Conservation (phyloP, 2,113 vertebrate species). For the Trinectes maculatus region DNA sequence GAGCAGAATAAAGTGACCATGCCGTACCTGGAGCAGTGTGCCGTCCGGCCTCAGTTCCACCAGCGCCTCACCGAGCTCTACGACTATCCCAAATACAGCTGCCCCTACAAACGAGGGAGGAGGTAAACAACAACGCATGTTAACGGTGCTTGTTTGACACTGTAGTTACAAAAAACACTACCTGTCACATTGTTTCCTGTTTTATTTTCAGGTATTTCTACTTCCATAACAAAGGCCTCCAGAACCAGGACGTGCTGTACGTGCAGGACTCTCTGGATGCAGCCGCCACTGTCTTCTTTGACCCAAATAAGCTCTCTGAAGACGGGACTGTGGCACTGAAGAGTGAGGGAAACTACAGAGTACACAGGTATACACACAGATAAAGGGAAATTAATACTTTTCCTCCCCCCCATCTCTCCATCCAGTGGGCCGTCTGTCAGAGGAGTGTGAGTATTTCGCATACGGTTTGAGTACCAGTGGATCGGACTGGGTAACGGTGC, state of each 20-base stretch:
- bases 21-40: constrained; percentile 81
- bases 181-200: neutral
- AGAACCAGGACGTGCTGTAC: constrained; percentile 83
- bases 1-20: constrained; percentile 82
- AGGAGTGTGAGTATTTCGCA: constrained; percentile 81
- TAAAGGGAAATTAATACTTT: neutral
- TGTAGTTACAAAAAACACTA: neutral
- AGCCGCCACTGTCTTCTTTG: constrained; percentile 75
- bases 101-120: constrained; percentile 80
- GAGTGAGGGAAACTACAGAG: constrained; percentile 63
- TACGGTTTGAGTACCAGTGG: constrained; percentile 82
- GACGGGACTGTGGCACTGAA: constrained; percentile 82
- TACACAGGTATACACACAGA: neutral
- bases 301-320: constrained; percentile 81
- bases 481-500: constrained; percentile 82
- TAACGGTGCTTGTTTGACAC: neutral
- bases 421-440: constrained; percentile 81
- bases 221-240: constrained; percentile 81
- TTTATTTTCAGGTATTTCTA: constrained; percentile 79
- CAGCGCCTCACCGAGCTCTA: constrained; percentile 81
- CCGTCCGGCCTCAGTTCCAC: constrained; percentile 67
- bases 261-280: constrained; percentile 78
- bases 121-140: constrained; percentile 54
- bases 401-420: neutral
- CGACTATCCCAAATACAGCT: constrained; percentile 85